These are phyloP conservation scores for Radopholus similis DNA, from an alignment of 1,140 invertebrate genomes.

Conservation along the genomic window DNA sequence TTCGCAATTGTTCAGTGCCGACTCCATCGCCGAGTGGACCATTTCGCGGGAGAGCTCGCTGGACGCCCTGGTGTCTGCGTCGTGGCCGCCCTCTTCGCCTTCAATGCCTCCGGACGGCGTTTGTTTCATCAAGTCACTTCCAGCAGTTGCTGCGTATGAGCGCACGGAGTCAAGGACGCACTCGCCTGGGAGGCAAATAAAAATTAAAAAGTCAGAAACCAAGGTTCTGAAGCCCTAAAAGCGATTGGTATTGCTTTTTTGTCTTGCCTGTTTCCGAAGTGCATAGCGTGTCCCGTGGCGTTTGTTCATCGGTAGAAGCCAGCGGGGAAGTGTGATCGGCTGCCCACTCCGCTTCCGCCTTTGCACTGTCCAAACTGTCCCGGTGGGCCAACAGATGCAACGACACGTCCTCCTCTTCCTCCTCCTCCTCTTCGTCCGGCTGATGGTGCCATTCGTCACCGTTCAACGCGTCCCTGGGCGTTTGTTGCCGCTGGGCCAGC, in stretches of 20 bases:
- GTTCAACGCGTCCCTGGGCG: background rate
- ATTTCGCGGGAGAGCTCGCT: background rate
- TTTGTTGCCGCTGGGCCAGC: conserved; percentile 2
- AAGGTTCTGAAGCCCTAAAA: background rate
- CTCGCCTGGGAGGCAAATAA: background rate
- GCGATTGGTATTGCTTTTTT: too few species aligned
- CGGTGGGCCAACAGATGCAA: background rate
- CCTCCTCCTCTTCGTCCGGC: background rate
- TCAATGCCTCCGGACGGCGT: background rate
- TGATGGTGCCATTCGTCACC: background rate
- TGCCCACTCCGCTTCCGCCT: background rate
- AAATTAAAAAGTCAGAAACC: background rate
- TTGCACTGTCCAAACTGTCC: conserved; percentile 1
- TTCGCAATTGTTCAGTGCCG: background rate
- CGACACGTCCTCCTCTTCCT: conserved; percentile 7
- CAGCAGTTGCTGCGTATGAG: too few species aligned
- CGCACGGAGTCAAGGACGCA: background rate
- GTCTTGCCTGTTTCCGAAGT: background rate
- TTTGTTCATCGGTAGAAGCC: background rate
- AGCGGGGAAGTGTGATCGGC: background rate
- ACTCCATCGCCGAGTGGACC: conserved; percentile 6
- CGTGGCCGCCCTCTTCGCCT: background rate
- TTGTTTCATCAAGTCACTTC: too few species aligned
- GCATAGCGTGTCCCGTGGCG: background rate
- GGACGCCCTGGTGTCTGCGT: background rate